A percentile compares a stretch with the other conserved stretches of the same genome.
phyloP scores from a whole-genome alignment of 2,797 vertebrate genomes.

The Squalus acanthias region DNA sequence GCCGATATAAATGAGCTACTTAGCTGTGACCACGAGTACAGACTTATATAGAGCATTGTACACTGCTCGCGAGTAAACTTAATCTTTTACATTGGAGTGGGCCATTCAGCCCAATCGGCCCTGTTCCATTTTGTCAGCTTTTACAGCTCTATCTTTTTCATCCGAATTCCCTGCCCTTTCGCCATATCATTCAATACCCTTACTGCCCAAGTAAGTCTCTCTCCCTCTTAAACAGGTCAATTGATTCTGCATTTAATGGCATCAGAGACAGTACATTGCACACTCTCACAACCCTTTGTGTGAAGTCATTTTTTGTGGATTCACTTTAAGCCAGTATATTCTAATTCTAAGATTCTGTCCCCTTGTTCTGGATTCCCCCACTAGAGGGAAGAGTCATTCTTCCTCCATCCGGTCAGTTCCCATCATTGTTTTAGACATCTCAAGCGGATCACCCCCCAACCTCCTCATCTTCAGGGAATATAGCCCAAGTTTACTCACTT shows the following conservation, averaged over 20 bases:
- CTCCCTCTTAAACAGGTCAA: not conserved
- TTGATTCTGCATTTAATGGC: not conserved
- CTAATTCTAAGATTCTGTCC: not conserved
- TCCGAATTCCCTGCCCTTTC: not conserved
- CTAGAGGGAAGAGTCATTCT: not conserved
- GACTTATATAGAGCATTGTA: not conserved
- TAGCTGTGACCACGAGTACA: not conserved
- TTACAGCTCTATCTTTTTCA: not conserved
- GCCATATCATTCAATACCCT: not conserved
- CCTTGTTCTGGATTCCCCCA: not conserved
- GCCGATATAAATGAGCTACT: not conserved
- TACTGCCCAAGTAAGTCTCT: not conserved
- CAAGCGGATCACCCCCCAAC: not conserved
- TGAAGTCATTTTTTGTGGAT: not conserved
- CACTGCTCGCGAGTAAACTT: not conserved
- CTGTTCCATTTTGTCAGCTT: not conserved
- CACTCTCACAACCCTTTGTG: not conserved
- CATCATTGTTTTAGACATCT: not conserved
- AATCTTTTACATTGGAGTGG: not conserved
- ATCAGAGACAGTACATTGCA: not conserved
- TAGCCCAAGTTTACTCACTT: not conserved
- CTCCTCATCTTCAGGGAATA: too few species aligned
- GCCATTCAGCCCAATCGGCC: not conserved
- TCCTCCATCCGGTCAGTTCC: not conserved
- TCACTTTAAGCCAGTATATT: not conserved